Evolutionary conservation across 2,797 vertebrate species (phyloP).

Genomic region (Pangasius djambal): DNA sequence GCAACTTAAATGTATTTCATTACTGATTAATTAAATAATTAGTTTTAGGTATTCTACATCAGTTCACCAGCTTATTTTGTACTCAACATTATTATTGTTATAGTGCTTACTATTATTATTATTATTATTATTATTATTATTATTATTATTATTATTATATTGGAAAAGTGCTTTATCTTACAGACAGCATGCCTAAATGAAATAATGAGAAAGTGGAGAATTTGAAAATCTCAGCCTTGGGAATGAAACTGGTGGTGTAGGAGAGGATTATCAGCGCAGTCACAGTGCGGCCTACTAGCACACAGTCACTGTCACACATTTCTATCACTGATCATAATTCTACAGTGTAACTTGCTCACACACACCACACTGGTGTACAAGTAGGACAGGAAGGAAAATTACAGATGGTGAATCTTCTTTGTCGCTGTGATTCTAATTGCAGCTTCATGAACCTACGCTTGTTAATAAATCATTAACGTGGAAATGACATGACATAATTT

Average conservation of each 20-base stretch:
- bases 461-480: slow-evolving; percentile 32
- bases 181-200: background rate
- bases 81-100: background rate
- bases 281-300: background rate
- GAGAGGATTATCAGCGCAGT: background rate
- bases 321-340: slow-evolving; percentile 10
- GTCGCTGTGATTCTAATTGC: background rate
- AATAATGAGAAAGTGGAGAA: background rate
- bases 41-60: background rate
- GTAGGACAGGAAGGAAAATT: slow-evolving; percentile 24
- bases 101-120: background rate
- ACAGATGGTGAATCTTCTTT: slow-evolving; percentile 18
- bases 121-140: background rate
- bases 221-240: background rate
- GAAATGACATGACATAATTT: slow-evolving; percentile 36
- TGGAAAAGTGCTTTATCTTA: background rate
- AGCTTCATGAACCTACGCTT: background rate
- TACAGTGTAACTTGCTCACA: slow-evolving; percentile 2
- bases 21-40: background rate
- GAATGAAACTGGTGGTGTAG: background rate
- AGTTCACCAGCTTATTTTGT: background rate
- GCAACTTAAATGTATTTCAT: background rate
- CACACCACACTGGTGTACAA: background rate
- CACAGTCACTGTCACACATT: slow-evolving; percentile 12
- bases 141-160: background rate